phyloP scores from a whole-genome alignment of 2,113 vertebrate species.

The Delphinapterus leucas region DNA sequence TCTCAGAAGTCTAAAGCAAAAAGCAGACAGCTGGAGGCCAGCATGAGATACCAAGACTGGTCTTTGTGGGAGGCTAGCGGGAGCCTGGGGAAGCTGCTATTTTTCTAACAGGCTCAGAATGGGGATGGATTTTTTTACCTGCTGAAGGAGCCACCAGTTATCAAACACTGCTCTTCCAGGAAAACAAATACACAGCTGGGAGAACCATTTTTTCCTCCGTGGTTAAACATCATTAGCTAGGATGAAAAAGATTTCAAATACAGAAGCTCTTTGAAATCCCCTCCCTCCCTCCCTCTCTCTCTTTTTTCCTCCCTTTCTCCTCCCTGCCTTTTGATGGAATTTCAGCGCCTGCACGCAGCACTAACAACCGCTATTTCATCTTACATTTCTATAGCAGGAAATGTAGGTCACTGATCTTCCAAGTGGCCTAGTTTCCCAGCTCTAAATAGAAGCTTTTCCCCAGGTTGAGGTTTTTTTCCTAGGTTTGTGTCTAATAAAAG shows the following conservation, averaged over 20 bases:
- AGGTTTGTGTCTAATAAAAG: slow-evolving; percentile 53
- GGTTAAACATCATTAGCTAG: background rate
- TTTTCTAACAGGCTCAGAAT: background rate
- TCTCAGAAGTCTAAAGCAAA: slow-evolving; percentile 38
- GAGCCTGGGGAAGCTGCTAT: background rate
- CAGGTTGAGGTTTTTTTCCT: background rate
- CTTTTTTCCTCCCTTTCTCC: background rate
- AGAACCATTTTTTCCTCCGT: background rate
- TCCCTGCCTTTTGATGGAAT: background rate
- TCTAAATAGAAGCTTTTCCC: slow-evolving; percentile 69
- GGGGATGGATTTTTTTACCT: background rate
- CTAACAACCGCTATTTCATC: background rate
- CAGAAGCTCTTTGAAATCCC: background rate
- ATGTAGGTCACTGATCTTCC: slow-evolving; percentile 68
- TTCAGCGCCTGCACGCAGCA: background rate
- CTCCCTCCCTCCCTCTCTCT: background rate
- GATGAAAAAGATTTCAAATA: slow-evolving; percentile 15
- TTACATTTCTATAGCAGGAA: slow-evolving; percentile 63
- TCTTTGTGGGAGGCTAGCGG: background rate
- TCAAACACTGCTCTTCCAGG: background rate
- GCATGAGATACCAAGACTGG: background rate
- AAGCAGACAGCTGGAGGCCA: background rate
- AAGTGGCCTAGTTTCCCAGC: slow-evolving; percentile 70
- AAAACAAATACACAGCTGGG: slow-evolving; percentile 44
- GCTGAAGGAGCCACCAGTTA: background rate